These are phyloP conservation scores for Caenorhabditis afra DNA, from an alignment of 2,888 invertebrate species.

Conservation along the genomic window DNA sequence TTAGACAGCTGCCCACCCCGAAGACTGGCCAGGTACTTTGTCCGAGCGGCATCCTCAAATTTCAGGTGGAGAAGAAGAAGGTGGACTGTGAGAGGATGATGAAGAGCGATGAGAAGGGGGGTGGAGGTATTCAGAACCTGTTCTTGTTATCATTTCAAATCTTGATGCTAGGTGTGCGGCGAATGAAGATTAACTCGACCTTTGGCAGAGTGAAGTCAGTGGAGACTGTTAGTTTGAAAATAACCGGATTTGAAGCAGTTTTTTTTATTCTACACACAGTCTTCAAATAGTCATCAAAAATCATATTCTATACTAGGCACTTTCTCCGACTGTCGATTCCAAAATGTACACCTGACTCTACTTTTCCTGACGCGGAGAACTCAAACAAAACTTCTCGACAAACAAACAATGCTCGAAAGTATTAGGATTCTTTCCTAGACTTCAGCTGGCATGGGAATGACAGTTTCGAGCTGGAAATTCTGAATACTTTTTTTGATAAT, in stretches of 20 bases:
- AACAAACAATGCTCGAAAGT: constrained; percentile 48
- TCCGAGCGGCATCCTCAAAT: constrained; percentile 33
- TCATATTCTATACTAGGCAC: constrained; percentile 2
- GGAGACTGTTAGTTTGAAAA: neutral
- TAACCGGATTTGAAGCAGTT: constrained; percentile 3
- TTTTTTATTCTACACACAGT: neutral
- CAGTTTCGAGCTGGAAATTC: too few species aligned
- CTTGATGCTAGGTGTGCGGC: neutral
- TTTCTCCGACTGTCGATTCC: neutral
- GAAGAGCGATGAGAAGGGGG: constrained; percentile 2
- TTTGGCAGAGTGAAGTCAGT: neutral
- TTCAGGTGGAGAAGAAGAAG: too few species aligned
- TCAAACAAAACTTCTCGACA: constrained; percentile 49
- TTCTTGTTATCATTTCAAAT: constrained; percentile 36
- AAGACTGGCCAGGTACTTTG: constrained; percentile 36
- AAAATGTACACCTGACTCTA: constrained; percentile 2
- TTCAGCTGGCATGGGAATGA: too few species aligned
- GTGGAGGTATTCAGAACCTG: constrained; percentile 32
- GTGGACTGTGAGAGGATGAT: constrained; percentile 2
- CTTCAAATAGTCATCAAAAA: neutral
- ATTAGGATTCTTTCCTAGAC: neutral
- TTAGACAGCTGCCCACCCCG: constrained; percentile 37
- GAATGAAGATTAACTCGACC: constrained; percentile 12
- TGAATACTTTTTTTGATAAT: too few species aligned
- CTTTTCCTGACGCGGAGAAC: constrained; percentile 20